Conservation (phyloP, 2,797 vertebrate genomes). For the Champsocephalus gunnari region DNA sequence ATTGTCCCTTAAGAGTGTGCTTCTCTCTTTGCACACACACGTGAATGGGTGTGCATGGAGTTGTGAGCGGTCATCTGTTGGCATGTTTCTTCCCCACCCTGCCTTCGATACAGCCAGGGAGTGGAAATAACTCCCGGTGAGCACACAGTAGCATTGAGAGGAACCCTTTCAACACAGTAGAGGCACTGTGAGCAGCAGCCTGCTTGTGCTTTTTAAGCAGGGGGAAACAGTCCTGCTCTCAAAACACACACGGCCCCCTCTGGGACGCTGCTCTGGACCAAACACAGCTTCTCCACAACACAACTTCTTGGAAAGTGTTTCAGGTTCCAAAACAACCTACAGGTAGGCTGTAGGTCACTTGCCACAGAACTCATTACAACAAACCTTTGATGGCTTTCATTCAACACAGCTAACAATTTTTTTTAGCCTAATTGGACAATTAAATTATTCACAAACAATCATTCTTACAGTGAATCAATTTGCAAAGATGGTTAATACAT, state of each 20-base stretch:
- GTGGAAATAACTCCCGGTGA: constrained; percentile 75
- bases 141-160: constrained; percentile 79
- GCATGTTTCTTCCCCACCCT: constrained; percentile 63
- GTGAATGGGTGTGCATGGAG: constrained; percentile 43
- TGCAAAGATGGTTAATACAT: too few relatives aligned
- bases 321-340: constrained; percentile 36
- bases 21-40: constrained; percentile 36
- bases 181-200: constrained; percentile 74
- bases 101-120: constrained; percentile 44
- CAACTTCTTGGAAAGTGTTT: constrained; percentile 48
- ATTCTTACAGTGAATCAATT: constrained; percentile 1
- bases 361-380: constrained; percentile 4
- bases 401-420: constrained; percentile 7
- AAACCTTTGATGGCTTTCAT: constrained; percentile 25
- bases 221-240: constrained; percentile 71
- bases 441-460: neutral
- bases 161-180: constrained; percentile 68
- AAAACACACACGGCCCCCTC: constrained; percentile 58
- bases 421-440: neutral
- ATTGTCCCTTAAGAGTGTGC: constrained; percentile 58
- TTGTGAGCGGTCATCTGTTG: constrained; percentile 55
- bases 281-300: constrained; percentile 63
- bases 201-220: constrained; percentile 63
- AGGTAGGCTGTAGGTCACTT: constrained; percentile 11
- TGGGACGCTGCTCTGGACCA: constrained; percentile 58